Evolutionary conservation across 2,797 vertebrate species (phyloP).

Genomic region (Sebastes reedi): DNA sequence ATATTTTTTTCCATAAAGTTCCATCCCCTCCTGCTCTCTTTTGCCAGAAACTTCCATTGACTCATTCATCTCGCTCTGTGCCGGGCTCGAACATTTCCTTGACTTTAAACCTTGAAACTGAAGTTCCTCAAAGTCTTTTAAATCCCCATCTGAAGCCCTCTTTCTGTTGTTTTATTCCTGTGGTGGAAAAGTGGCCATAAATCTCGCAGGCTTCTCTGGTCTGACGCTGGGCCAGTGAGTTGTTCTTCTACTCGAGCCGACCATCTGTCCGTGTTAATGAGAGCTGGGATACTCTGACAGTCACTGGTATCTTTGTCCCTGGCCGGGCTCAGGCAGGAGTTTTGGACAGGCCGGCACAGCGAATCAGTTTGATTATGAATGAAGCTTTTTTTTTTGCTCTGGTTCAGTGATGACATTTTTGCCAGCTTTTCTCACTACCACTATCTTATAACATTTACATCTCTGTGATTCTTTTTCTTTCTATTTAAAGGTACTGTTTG

Average conservation of each 20-base stretch:
- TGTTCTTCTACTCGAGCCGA: slow-evolving; percentile 15
- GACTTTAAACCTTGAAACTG: not conserved
- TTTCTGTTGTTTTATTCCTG: slow-evolving; percentile 11
- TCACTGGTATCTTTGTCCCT: slow-evolving; percentile 6
- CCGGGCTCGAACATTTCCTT: not conserved
- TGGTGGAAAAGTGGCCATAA: slow-evolving; percentile 5
- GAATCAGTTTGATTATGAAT: slow-evolving; percentile 17
- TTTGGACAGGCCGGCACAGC: not conserved
- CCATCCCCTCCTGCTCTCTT: not conserved
- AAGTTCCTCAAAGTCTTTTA: not conserved
- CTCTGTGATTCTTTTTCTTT: not conserved
- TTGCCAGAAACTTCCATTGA: not conserved
- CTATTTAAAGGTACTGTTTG: not conserved
- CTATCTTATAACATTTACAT: not conserved
- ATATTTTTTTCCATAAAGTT: not conserved
- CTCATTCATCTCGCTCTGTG: not conserved
- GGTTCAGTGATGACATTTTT: not conserved
- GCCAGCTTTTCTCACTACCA: not conserved
- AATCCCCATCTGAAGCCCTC: slow-evolving; percentile 2
- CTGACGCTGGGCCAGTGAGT: slow-evolving; percentile 34
- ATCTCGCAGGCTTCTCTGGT: slow-evolving; percentile 3
- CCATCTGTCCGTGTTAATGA: slow-evolving; percentile 59
- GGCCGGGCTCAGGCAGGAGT: slow-evolving; percentile 2
- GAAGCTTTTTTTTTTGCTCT: not conserved
- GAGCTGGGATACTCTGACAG: slow-evolving; percentile 13